Evolutionary conservation across 2,797 vertebrate genomes (phyloP), one percentile per base, ranked within the genome.

Genomic region (Nannoperca obscura): DNA sequence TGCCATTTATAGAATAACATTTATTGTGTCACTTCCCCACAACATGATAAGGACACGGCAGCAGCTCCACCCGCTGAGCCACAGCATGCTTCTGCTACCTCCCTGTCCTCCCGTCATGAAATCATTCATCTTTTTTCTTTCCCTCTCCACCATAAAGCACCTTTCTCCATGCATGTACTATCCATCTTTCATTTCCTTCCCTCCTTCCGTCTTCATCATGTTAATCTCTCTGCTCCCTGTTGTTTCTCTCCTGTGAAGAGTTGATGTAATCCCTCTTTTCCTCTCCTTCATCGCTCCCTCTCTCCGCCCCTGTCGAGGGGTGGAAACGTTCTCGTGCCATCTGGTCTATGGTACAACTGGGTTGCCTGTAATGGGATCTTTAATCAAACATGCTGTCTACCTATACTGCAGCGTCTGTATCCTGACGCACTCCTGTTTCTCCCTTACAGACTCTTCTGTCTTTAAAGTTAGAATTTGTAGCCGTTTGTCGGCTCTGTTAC

Each of bases 311-410:
- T 7, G 77, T 86, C 27, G 32, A 74, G 73, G 30, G 66, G 50
- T 0, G 64, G 24, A 69, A 78, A 67, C 52, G 27, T 82, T 74
- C 70, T 67, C 61, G 1, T 52, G 55, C 84, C 87, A 90, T 91
- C 87, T 90, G 88, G 47, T 78, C 65, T 53, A 58, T n/a, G 74
- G 66, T 64, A 61, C 60, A 3, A 78, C 78, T 66, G 82, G 71
- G 79, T 50, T 36, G 53, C 49, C 73, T 70, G 59, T 83, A 64
- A 89, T 82, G 76, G 69, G 80, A 79, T 83, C 74, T 59, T 90
- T 78, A 46, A 87, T 86, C 84, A 85, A 83, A 71, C 46, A 7
- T 3, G 62, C 44, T 32, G 57, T 58, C 36, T 24, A 66, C 20
- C 47, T 80, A 1, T 15, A 11, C 62, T 2, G 46, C 55, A 46